Evolutionary conservation across 2,797 vertebrate genomes (phyloP).

Genomic region (Squalus acanthias): DNA sequence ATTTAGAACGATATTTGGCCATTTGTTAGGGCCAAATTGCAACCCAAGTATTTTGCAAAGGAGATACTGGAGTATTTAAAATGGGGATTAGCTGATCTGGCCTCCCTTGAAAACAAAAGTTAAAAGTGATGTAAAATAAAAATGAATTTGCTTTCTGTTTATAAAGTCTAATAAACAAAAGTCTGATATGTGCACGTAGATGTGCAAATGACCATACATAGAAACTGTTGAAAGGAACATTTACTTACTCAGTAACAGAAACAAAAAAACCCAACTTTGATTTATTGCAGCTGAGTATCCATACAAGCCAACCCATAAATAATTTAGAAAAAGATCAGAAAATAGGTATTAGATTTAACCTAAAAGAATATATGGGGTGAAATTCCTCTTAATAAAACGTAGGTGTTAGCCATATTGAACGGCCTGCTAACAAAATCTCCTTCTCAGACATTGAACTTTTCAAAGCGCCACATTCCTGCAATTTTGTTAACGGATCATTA

Average conservation of each 20-base stretch:
- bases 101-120: neutral
- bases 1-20: neutral
- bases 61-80: neutral
- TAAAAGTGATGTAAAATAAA: neutral
- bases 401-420: neutral
- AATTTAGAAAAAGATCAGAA: neutral
- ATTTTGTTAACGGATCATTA: neutral
- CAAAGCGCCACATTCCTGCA: neutral
- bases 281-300: neutral
- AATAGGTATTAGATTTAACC: neutral
- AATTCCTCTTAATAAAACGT: neutral
- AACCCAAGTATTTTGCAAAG: neutral
- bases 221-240: neutral
- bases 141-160: neutral
- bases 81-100: neutral
- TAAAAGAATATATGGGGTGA: neutral
- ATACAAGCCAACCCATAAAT: neutral
- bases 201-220: neutral
- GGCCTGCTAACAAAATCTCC: neutral
- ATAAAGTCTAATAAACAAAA: neutral
- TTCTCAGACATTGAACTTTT: neutral
- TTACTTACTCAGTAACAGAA: neutral
- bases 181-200: neutral
- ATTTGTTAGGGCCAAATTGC: neutral
- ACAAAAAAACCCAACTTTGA: neutral